Percentiles rank a stretch among this genome's conserved stretches.
phyloP scores from a whole-genome alignment of 2,888 invertebrate species.

The Cephus pulcher region DNA sequence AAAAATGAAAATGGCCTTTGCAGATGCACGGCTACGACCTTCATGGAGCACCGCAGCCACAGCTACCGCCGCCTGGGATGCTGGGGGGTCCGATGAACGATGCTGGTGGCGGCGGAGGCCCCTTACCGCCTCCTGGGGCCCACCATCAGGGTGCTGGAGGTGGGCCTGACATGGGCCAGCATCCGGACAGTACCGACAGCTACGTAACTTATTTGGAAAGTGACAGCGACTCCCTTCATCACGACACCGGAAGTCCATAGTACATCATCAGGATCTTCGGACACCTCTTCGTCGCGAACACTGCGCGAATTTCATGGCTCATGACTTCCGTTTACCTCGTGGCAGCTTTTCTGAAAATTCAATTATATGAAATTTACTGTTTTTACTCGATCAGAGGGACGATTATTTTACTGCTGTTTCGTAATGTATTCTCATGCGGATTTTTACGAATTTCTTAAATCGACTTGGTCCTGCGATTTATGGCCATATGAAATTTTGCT shows the following conservation, averaged over 20 bases:
- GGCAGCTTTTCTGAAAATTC: neutral
- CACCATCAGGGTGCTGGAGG: constrained; percentile 52
- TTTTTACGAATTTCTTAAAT: neutral
- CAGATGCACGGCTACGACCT: constrained; percentile 95
- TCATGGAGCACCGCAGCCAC: constrained; percentile 59
- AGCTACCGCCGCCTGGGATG: constrained; percentile 61
- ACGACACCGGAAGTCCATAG: constrained; percentile 71
- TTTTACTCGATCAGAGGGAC: neutral
- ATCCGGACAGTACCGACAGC: constrained; percentile 87
- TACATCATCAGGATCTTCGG: constrained; percentile 40
- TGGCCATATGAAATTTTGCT: neutral
- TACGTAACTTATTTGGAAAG: constrained; percentile 94
- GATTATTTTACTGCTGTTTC: neutral
- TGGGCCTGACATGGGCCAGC: constrained; percentile 73
- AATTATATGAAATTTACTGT: neutral
- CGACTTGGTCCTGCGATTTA: no score
- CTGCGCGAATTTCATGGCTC: neutral
- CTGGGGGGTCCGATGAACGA: constrained; percentile 61
- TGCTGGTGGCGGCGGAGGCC: constrained; percentile 54
- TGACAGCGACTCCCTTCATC: constrained; percentile 74
- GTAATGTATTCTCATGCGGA: neutral
- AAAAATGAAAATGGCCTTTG: constrained; percentile 39
- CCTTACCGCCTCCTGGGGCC: constrained; percentile 54
- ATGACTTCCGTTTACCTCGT: neutral
- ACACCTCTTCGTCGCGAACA: neutral